phyloP scores from a whole-genome alignment of 2,888 invertebrate species.

The Iselma pallidipennis region DNA sequence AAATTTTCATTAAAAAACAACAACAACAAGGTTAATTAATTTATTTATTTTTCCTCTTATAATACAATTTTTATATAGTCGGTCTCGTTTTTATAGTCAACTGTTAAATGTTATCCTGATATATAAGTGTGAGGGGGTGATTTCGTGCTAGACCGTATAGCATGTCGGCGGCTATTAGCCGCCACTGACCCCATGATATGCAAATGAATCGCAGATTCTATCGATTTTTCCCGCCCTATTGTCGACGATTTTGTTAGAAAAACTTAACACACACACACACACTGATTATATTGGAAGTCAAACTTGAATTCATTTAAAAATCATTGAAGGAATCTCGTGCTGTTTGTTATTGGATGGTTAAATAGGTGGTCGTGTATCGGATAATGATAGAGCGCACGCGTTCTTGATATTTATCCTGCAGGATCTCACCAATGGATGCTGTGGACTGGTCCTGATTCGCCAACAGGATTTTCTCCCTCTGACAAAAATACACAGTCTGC shows the following conservation, averaged over 20 bases:
- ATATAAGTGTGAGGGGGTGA: slow-evolving; percentile 3
- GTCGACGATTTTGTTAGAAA: slow-evolving; percentile 5
- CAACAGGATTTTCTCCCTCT: background rate
- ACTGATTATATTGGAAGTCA: no score
- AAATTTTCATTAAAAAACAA: no score
- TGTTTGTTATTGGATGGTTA: background rate
- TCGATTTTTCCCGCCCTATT: slow-evolving; percentile 37
- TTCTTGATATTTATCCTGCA: background rate
- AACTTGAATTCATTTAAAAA: background rate
- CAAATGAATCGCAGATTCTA: slow-evolving; percentile 45
- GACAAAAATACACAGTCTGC: background rate
- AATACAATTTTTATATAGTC: background rate
- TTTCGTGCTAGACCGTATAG: slow-evolving; percentile 46
- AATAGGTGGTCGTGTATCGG: background rate
- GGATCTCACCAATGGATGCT: background rate
- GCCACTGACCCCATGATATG: slow-evolving; percentile 43
- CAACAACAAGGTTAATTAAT: no score
- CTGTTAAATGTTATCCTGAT: no score
- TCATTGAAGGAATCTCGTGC: no score
- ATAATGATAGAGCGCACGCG: background rate
- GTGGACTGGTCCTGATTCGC: background rate
- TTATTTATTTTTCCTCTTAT: no score
- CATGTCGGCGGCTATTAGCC: slow-evolving; percentile 48
- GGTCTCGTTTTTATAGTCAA: no score
- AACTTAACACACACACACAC: background rate